Conservation (phyloP, 2,888 invertebrate genomes). For the Ferdinandea cuprea region DNA sequence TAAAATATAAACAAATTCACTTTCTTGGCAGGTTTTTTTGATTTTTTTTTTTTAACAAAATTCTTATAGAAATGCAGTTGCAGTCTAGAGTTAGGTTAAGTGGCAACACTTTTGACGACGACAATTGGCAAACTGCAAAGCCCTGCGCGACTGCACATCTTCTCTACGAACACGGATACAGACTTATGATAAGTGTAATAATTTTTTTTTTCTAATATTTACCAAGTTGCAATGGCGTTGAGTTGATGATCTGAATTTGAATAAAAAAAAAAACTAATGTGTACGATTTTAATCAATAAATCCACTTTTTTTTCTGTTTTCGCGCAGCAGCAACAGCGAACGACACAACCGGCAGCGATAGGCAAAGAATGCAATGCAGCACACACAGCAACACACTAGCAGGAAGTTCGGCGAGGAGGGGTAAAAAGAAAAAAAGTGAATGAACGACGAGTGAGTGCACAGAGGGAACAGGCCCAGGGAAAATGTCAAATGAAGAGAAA, state of each 20-base stretch:
- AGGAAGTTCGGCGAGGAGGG: conserved; percentile 57
- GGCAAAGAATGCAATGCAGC: conserved; percentile 57
- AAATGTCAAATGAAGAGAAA: conserved; percentile 68
- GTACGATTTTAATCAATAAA: conserved; percentile 72
- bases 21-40: conserved; percentile 40
- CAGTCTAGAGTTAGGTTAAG: conserved; percentile 47
- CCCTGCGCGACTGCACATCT: too few relatives aligned
- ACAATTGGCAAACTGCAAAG: too few relatives aligned
- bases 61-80: conserved; percentile 22
- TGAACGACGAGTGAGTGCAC: conserved; percentile 72
- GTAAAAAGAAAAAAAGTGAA: conserved; percentile 66
- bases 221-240: conserved; percentile 73
- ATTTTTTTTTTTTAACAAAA: conserved; percentile 4
- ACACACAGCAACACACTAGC: conserved; percentile 2
- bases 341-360: conserved; percentile 65
- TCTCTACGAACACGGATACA: background rate
- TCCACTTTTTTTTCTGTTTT: conserved; percentile 41
- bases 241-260: too few relatives aligned
- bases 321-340: conserved; percentile 70
- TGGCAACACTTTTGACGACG: conserved; percentile 47
- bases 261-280: conserved; percentile 60
- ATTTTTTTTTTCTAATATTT: conserved; percentile 56
- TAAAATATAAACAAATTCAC: conserved; percentile 10
- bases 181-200: background rate
- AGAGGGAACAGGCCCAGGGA: conserved; percentile 65